Conservation (phyloP, 2,888 invertebrate genomes). For the Lobophora halterata region DNA sequence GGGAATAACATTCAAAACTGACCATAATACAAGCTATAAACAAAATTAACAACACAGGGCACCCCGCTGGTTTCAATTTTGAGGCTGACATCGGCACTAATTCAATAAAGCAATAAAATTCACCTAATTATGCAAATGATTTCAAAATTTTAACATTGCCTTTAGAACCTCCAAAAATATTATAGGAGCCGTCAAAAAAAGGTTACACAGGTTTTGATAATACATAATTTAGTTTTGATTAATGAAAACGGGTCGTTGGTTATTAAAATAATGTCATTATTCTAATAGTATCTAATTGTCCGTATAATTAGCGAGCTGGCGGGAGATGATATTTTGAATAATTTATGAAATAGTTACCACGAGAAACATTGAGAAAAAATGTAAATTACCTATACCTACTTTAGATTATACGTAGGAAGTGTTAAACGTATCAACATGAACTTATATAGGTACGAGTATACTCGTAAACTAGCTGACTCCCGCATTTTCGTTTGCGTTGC, state of each 20-base stretch:
- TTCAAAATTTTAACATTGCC: conserved; percentile 72
- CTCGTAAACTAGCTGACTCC: too few species aligned
- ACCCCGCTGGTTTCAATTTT: conserved; percentile 79
- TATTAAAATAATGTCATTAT: conserved; percentile 61
- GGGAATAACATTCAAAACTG: conserved; percentile 73
- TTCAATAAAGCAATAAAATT: conserved; percentile 81
- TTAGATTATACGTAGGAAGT: conserved; percentile 24
- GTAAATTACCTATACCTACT: conserved; percentile 20
- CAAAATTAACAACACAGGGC: conserved; percentile 79
- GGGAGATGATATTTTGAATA: conserved; percentile 42
- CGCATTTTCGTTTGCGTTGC: too few species aligned
- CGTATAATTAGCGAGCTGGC: conserved; percentile 49
- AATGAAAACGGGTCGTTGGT: conserved; percentile 48
- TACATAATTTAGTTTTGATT: conserved; percentile 69
- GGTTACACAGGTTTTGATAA: too few species aligned
- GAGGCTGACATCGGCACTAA: conserved; percentile 78
- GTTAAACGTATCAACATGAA: conserved; percentile 11
- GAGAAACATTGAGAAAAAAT: conserved; percentile 24
- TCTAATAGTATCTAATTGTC: conserved; percentile 57
- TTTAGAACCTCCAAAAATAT: conserved; percentile 67
- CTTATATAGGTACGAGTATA: too few species aligned
- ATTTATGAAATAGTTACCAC: conserved; percentile 35
- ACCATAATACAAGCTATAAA: conserved; percentile 79
- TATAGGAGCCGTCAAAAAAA: conserved; percentile 61
- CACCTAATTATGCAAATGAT: conserved; percentile 81